Evolutionary conservation across 2,888 invertebrate genomes (phyloP), one percentile per base, ranked within the genome.

Genomic region (Alloplasta piceator): DNA sequence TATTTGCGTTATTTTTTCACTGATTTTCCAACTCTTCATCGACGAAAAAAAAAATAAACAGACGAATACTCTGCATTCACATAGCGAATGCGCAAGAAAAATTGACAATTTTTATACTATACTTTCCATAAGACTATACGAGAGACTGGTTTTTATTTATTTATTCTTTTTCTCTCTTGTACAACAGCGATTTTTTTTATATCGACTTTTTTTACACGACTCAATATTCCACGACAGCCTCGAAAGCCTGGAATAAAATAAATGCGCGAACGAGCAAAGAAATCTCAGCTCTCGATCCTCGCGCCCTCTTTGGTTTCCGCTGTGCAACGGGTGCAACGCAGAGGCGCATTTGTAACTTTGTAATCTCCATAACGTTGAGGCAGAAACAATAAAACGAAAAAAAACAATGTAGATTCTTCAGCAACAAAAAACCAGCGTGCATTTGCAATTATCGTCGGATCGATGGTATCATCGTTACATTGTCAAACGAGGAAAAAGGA

Each of bases 241-340:
- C 26, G 1, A 50, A 82, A 77, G 60, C 71, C 79, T 82, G 76
- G 75, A 58, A 76, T 16, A 56, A 39, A 26, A 26, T 26, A 26
- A 26, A 50, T 66, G 80, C 71, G 71, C 50, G 68, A 67, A 64
- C 68, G 58, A 73, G 48, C 26, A 46, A 74, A 60, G 60, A 52
- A 75, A 60, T 73, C 67, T 78, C 68, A 64, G 78, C 82, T 82
- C 83, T 86, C 87, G 56, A 68, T 71, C 56, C 6, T 64, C 77
- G 64, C 56, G 76, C 75, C 80, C 80, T 86, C n/a, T 41, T 12
- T 43, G 50, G 36, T 55, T 5, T 67, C 16, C 26, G 83, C 82
- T 85, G 86, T 87, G 87, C 87, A 87, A 86, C 26, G 26, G 26
- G 26, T 26, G 26, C 26, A 26, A 26, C 26, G 26, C 26, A 26